phyloP scores from a whole-genome alignment of 1,140 invertebrate genomes.

The Tetraneura akinire region DNA sequence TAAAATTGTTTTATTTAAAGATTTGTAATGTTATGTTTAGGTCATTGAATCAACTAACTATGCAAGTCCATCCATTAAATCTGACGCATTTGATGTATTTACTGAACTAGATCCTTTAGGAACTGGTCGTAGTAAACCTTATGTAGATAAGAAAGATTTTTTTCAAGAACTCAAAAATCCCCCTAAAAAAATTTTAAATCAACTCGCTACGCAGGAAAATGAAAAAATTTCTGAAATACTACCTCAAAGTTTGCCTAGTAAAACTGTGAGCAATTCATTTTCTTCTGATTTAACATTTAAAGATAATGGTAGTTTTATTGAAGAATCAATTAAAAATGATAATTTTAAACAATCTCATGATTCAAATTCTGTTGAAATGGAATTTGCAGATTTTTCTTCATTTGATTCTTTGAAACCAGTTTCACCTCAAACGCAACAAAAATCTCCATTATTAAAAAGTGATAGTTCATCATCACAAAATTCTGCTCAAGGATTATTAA shows the following conservation, averaged over 20 bases:
- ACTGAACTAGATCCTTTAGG: slow-evolving; percentile 89
- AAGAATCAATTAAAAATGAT: slow-evolving; percentile 69
- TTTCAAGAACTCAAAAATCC: slow-evolving; percentile 92
- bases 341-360: slow-evolving; percentile 56
- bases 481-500: slow-evolving; percentile 63
- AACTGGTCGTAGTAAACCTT: slow-evolving; percentile 84
- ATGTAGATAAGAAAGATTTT: slow-evolving; percentile 92
- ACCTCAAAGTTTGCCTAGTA: slow-evolving; percentile 31
- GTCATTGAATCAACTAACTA: background rate
- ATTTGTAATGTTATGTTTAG: too few relatives aligned
- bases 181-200: slow-evolving; percentile 85
- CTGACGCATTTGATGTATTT: slow-evolving; percentile 71
- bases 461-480: slow-evolving; percentile 48
- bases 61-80: slow-evolving; percentile 25
- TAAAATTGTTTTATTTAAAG: slow-evolving; percentile 14
- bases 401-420: slow-evolving; percentile 52
- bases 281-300: slow-evolving; percentile 53
- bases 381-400: slow-evolving; percentile 59
- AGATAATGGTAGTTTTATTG: slow-evolving; percentile 67
- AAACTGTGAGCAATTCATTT: slow-evolving; percentile 36
- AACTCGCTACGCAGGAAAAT: slow-evolving; percentile 64
- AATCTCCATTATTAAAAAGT: slow-evolving; percentile 47
- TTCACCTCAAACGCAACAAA: slow-evolving; percentile 36
- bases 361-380: slow-evolving; percentile 68
- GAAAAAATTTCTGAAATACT: slow-evolving; percentile 30